phyloP scores from a whole-genome alignment of 2,113 vertebrate species.

The Colinus virginianus region DNA sequence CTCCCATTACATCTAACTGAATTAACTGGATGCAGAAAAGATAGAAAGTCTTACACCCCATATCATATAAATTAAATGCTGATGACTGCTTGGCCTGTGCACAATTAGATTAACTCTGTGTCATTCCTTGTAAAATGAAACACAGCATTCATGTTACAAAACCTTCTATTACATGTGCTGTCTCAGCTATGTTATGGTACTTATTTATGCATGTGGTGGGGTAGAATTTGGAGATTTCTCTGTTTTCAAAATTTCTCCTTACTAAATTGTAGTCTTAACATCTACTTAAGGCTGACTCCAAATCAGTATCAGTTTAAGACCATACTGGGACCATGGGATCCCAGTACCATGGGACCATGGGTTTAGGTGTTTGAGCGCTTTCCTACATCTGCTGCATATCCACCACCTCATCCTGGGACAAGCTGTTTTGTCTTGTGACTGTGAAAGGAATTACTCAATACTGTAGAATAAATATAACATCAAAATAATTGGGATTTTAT shows the following conservation, averaged over 20 bases:
- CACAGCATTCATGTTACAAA: background rate
- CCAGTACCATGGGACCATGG: background rate
- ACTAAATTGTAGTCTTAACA: background rate
- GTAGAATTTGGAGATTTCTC: background rate
- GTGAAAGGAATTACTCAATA: background rate
- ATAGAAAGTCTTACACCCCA: background rate
- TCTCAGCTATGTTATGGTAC: background rate
- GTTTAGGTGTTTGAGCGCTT: accelerated
- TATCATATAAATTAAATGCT: background rate
- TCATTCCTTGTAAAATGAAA: background rate
- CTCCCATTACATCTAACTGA: background rate
- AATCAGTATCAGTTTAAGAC: background rate
- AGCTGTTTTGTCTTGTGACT: background rate
- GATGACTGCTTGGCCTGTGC: background rate
- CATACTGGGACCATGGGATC: background rate
- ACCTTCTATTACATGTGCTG: accelerated
- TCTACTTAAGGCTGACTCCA: background rate
- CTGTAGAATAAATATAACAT: background rate
- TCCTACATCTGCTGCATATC: background rate
- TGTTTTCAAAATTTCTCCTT: background rate
- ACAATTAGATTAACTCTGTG: background rate
- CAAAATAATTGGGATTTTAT: background rate
- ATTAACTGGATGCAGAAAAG: background rate
- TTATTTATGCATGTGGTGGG: background rate
- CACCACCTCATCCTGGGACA: background rate